Evolutionary conservation across 2,797 vertebrate species (phyloP).

Genomic region (Hephaestus fuliginosus): DNA sequence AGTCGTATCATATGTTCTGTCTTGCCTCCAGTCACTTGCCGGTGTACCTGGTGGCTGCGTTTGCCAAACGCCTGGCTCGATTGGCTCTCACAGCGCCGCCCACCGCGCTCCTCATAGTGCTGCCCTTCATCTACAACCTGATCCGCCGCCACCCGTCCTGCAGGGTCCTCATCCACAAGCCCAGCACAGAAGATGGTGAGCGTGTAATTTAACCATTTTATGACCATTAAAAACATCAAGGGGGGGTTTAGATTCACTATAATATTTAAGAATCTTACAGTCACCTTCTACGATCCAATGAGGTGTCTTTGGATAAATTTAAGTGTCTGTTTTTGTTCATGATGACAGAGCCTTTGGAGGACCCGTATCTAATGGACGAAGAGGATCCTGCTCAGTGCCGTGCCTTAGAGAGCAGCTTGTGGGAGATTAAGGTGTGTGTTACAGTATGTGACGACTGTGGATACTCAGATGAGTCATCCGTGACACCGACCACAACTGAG

Average conservation of each 20-base stretch:
- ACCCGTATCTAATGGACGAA: constrained; percentile 91
- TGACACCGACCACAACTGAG: neutral
- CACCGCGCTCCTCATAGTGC: constrained; percentile 89
- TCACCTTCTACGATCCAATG: neutral
- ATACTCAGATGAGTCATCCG: constrained; percentile 4
- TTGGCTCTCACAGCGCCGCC: constrained; percentile 93
- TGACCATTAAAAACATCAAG: neutral
- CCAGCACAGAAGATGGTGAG: constrained; percentile 79
- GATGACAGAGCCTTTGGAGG: constrained; percentile 80
- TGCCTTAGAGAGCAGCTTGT: constrained; percentile 95
- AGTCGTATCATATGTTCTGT: constrained; percentile 10
- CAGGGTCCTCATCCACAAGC: constrained; percentile 91
- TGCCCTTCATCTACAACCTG: constrained; percentile 96
- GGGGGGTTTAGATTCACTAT: neutral
- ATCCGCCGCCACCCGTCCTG: constrained; percentile 94
- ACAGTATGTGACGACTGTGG: neutral
- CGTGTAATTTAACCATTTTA: neutral
- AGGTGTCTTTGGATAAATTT: neutral
- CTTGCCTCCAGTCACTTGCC: constrained; percentile 90
- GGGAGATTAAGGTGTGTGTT: constrained; percentile 92
- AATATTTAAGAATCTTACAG: neutral
- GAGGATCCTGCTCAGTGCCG: constrained; percentile 88
- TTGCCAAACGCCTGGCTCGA: constrained; percentile 93
- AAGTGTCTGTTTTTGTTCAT: constrained; percentile 11
- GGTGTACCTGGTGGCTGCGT: constrained; percentile 94